Percentiles rank a stretch among this genome's conserved stretches.
phyloP scores from a whole-genome alignment of 2,797 vertebrate genomes.

The Etheostoma nigrum region DNA sequence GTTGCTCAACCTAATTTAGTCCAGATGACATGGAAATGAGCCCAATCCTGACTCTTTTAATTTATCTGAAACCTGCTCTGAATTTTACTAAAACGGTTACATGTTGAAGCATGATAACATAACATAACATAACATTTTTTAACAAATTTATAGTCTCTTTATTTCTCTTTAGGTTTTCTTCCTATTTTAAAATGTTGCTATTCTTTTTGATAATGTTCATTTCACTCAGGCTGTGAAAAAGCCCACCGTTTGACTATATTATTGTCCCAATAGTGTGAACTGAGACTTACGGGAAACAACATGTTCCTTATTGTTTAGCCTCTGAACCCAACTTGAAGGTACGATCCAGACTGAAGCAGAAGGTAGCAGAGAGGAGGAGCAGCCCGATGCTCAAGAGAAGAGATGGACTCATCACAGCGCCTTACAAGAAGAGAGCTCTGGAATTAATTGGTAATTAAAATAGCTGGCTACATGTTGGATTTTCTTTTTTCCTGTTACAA shows the following conservation, averaged over 20 bases:
- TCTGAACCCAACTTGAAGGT: slow-evolving; percentile 93
- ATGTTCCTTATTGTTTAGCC: slow-evolving; percentile 68
- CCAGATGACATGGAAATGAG: slow-evolving; percentile 85
- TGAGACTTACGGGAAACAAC: slow-evolving; percentile 15
- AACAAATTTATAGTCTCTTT: slow-evolving; percentile 40
- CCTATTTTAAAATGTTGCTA: slow-evolving; percentile 31
- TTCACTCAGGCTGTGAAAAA: slow-evolving; percentile 28
- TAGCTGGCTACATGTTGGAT: slow-evolving; percentile 2
- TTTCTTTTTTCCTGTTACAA: slow-evolving; percentile 15
- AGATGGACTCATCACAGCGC: slow-evolving; percentile 90
- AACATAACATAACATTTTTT: slow-evolving; percentile 21
- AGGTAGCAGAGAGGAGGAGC: slow-evolving; percentile 93
- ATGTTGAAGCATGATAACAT: slow-evolving; percentile 52
- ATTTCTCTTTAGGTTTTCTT: slow-evolving; percentile 36
- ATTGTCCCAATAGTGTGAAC: slow-evolving; percentile 3
- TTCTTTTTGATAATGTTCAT: slow-evolving; percentile 49
- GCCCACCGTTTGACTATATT: slow-evolving; percentile 13
- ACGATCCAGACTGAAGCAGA: slow-evolving; percentile 95
- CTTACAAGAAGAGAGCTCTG: slow-evolving; percentile 88
- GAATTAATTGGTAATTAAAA: slow-evolving; percentile 82
- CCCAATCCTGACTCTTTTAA: slow-evolving; percentile 78
- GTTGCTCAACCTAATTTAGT: slow-evolving; percentile 82
- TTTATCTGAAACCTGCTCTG: slow-evolving; percentile 70
- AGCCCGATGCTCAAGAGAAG: slow-evolving; percentile 89
- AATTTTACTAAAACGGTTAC: slow-evolving; percentile 60